phyloP scores from a whole-genome alignment of 2,797 vertebrate genomes.

The Myotis findleyi region DNA sequence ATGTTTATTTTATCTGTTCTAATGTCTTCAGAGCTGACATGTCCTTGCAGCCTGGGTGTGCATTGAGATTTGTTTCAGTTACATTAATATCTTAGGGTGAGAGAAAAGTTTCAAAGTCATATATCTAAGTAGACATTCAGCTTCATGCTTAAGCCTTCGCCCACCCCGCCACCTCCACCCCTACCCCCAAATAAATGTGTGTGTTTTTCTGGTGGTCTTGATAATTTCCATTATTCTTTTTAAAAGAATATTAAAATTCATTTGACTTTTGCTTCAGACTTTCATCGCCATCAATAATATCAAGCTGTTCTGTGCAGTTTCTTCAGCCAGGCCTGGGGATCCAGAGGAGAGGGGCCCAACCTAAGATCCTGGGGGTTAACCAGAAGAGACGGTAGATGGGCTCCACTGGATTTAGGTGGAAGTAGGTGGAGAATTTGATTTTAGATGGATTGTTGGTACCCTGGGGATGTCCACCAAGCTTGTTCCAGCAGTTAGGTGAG shows the following conservation, averaged over 20 bases:
- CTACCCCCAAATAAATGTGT: not conserved
- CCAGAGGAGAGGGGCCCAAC: not conserved
- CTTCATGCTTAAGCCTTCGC: slow-evolving; percentile 1
- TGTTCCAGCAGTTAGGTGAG: not conserved
- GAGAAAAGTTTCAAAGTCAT: not conserved
- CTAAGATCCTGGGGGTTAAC: not conserved
- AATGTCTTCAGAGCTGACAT: not conserved
- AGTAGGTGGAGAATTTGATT: not conserved
- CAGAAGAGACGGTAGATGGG: not conserved
- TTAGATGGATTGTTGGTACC: not conserved
- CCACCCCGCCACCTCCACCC: no score
- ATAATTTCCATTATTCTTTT: slow-evolving; percentile 8
- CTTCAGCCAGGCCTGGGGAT: not conserved
- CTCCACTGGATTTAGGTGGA: not conserved
- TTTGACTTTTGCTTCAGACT: slow-evolving; percentile 7
- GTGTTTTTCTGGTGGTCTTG: not conserved
- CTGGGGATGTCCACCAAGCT: not conserved
- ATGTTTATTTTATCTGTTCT: not conserved
- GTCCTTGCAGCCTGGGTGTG: not conserved
- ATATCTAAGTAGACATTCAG: not conserved
- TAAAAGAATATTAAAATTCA: slow-evolving; percentile 33
- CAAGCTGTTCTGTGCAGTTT: not conserved
- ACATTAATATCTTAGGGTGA: not conserved
- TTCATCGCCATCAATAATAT: not conserved
- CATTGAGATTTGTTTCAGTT: not conserved